Percentiles rank a stretch among this genome's conserved stretches.
phyloP scores from a whole-genome alignment of 2,113 vertebrate genomes.

The Vulpes vulpes region DNA sequence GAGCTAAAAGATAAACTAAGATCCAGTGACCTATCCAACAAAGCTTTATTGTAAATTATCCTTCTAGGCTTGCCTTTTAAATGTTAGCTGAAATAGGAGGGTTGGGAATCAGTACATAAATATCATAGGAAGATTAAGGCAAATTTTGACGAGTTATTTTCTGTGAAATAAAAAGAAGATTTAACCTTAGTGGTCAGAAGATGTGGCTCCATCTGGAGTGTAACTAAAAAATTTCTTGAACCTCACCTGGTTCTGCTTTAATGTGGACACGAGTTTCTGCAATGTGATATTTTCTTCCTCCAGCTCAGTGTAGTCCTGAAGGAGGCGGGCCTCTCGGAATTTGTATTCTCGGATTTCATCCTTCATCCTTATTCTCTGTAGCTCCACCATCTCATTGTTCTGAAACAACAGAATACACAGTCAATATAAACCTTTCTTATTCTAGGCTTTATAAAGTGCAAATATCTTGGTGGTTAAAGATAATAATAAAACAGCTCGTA shows the following conservation, averaged over 20 bases:
- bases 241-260: slow-evolving; percentile 97
- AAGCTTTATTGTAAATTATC: not conserved
- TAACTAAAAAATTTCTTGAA: not conserved
- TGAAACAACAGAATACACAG: slow-evolving; percentile 80
- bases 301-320: slow-evolving; percentile 98
- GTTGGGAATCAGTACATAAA: not conserved
- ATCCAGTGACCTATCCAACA: not conserved
- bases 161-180: not conserved
- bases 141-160: not conserved
- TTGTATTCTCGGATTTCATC: slow-evolving; percentile 97
- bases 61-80: not conserved
- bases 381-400: slow-evolving; percentile 96
- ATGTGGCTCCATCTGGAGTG: not conserved
- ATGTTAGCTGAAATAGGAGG: slow-evolving; percentile 33
- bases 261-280: slow-evolving; percentile 96
- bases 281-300: slow-evolving; percentile 99
- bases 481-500: not conserved
- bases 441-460: not conserved
- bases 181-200: not conserved
- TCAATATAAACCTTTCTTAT: not conserved
- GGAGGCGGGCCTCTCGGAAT: slow-evolving; percentile 94
- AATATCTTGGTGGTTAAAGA: not conserved
- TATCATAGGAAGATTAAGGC: not conserved
- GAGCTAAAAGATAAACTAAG: not conserved
- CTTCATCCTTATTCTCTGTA: slow-evolving; percentile 95